phyloP scores from a whole-genome alignment of 2,113 vertebrate species.

The Charadrius vociferus region DNA sequence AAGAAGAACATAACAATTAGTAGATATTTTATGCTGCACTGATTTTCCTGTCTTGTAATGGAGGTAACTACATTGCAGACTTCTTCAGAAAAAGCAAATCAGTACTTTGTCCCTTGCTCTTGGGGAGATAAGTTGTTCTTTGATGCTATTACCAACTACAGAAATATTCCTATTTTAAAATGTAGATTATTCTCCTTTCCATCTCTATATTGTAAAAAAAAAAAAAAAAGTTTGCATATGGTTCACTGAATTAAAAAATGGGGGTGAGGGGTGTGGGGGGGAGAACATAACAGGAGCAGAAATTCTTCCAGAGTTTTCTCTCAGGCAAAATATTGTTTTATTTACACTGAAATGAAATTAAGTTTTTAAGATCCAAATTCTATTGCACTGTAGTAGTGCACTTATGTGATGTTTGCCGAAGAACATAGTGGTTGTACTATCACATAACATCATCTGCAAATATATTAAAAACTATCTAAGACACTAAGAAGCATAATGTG shows the following conservation, averaged over 20 bases:
- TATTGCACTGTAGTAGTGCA: background rate
- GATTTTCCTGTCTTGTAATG: background rate
- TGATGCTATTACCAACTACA: background rate
- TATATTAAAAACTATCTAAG: background rate
- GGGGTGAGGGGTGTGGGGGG: too few species aligned
- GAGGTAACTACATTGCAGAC: background rate
- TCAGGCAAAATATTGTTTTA: background rate
- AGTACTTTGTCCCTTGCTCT: background rate
- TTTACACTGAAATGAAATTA: background rate
- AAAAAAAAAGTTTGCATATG: background rate
- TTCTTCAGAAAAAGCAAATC: constrained; percentile 16
- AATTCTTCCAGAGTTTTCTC: background rate
- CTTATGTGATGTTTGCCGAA: background rate
- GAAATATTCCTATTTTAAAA: constrained; percentile 8
- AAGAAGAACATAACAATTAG: background rate
- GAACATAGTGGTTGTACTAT: background rate
- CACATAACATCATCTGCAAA: background rate
- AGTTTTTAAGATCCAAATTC: background rate
- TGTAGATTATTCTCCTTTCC: background rate
- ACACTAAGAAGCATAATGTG: background rate
- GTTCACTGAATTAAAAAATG: background rate
- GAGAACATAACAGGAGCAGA: background rate
- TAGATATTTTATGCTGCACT: background rate
- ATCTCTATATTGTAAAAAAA: background rate
- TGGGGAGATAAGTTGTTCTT: background rate